These are phyloP conservation scores for Napeogenes inachia DNA, from an alignment of 2,888 invertebrate species.

Conservation along the genomic window DNA sequence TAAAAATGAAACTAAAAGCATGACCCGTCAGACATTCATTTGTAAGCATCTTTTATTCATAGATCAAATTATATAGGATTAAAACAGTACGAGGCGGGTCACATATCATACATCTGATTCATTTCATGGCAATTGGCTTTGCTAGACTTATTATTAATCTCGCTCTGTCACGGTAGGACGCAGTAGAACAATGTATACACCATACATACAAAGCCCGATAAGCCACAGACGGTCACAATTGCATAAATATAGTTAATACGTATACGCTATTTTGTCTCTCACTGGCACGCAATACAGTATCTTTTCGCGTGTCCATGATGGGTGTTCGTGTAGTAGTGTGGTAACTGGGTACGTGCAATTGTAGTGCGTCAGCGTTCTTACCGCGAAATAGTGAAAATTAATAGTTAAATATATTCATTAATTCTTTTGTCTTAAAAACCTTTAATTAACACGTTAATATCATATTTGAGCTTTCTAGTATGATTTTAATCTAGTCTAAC, in stretches of 20 bases:
- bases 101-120: slow-evolving; percentile 3
- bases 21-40: not conserved
- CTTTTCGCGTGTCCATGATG: slow-evolving; percentile 9
- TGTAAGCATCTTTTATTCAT: not conserved
- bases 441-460: no score
- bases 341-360: not conserved
- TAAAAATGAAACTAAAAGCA: no score
- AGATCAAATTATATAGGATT: not conserved
- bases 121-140: slow-evolving; percentile 17
- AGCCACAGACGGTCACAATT: slow-evolving; percentile 29
- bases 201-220: slow-evolving; percentile 23
- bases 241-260: slow-evolving; percentile 4
- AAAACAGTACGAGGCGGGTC: not conserved
- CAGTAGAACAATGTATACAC: slow-evolving; percentile 32
- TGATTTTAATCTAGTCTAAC: no score
- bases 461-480: no score
- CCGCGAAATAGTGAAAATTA: not conserved
- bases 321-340: not conserved
- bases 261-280: slow-evolving; percentile 14
- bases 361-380: slow-evolving; percentile 5
- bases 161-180: slow-evolving; percentile 32
- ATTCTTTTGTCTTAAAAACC: no score
- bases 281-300: slow-evolving; percentile 16
- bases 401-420: not conserved
- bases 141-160: slow-evolving; percentile 28